Base-by-base conservation (phyloP, 1,140 invertebrate genomes). In the Apocrypta bakeri region DNA sequence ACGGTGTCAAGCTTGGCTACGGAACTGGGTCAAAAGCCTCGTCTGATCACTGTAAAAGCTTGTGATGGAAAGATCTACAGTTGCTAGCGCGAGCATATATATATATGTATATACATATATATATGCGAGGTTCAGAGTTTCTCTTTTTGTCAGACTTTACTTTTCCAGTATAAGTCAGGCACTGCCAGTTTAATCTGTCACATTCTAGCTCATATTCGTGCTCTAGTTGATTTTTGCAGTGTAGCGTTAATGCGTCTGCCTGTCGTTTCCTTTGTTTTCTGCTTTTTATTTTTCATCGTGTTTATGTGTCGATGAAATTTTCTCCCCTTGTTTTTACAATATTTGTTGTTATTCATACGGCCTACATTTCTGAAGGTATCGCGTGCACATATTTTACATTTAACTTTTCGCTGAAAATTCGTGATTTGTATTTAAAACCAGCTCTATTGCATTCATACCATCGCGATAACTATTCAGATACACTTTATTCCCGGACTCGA, bases 1-100 rank as follows among this genome's bases (percentile, higher is more conserved):
- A 7, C 33, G 24, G 33, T 48, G 42, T 48, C 42, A 4, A 48
- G 42, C 42, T 48, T 17, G 42, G 4, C 12, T 1, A 17, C 4
- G 17, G 33, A 77, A 66, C 14, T 77, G 33, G 61, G 75, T 77
- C 63, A 77, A 66, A 77, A 77, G 33, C 40, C 33, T 77, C 63
- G 12, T 68, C 63, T 77, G 63, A 77, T 77, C 75, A 77, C 6
- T 40, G 33, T 77, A 27, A 66, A 77, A 77, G 63, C 75, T 77
- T 24, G 29, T 11, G 33, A 40, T 40, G n/a, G 33, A 48, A 48
- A 48, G 12, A 24, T n/a, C 27, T 29, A 48, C 42, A 48, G 42
- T 4, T 48, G 14, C 14, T 1, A 48, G 42, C 14, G 14, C 14
- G 17, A 48, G 42, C 14, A 17, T 48, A 17, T 17, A 17, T 48